phyloP scores from a whole-genome alignment of 2,113 vertebrate genomes.

The Gavialis gangeticus region DNA sequence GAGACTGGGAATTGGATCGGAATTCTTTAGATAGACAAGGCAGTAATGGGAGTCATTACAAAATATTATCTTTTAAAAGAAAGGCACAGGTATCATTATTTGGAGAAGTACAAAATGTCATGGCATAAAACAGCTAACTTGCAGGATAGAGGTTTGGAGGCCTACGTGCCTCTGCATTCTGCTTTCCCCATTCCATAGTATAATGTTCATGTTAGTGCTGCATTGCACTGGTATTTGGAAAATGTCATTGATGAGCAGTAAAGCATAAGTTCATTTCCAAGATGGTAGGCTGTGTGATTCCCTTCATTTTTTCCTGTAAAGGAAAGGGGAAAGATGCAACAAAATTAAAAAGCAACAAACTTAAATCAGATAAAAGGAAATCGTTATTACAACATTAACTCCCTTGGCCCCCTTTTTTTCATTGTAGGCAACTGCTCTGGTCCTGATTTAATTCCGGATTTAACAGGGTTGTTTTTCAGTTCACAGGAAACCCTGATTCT shows the following conservation, averaged over 20 bases:
- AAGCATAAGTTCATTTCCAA: accelerated
- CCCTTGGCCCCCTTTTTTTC: not conserved
- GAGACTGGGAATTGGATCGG: not conserved
- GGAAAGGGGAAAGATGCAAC: not conserved
- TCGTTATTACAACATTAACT: accelerated
- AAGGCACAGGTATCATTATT: not conserved
- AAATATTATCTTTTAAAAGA: not conserved
- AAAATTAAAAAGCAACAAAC: not conserved
- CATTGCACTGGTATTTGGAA: not conserved
- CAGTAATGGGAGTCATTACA: not conserved
- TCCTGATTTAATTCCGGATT: not conserved
- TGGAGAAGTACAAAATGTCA: not conserved
- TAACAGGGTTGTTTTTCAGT: not conserved
- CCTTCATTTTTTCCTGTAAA: not conserved
- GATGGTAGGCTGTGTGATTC: not conserved
- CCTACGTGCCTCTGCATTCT: not conserved
- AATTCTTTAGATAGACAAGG: not conserved
- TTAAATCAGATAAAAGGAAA: not conserved
- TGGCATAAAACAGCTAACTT: not conserved
- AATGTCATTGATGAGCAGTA: not conserved
- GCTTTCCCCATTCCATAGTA: not conserved
- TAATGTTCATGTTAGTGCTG: not conserved
- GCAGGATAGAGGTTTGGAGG: not conserved
- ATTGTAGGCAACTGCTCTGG: not conserved
- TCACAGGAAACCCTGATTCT: not conserved